A percentile compares a stretch with the other conserved stretches of the same genome.
phyloP scores from a whole-genome alignment of 2,888 invertebrate genomes.

The Hermodice carunculata region DNA sequence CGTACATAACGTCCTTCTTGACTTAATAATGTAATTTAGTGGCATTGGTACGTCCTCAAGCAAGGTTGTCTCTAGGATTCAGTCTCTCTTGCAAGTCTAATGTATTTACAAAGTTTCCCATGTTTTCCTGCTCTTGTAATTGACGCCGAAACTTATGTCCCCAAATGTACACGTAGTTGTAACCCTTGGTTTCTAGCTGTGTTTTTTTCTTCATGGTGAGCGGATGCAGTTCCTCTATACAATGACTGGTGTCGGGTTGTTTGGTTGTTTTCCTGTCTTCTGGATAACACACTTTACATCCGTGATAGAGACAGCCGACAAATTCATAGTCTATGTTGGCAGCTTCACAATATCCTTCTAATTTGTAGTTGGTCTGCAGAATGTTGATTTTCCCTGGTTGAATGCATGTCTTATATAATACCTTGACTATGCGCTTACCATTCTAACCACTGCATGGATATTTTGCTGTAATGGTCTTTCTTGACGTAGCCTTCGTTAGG shows the following conservation, averaged over 20 bases:
- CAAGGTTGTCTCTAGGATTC: conserved; percentile 50
- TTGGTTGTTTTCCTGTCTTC: background rate
- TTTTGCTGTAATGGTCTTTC: too few relatives aligned
- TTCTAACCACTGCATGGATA: too few relatives aligned
- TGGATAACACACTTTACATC: background rate
- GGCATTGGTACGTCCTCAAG: conserved; percentile 48
- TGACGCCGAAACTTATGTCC: background rate
- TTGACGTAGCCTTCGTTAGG: too few relatives aligned
- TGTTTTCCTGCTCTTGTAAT: background rate
- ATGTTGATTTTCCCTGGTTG: too few relatives aligned
- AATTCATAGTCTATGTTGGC: background rate
- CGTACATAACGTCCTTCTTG: too few relatives aligned
- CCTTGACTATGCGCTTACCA: too few relatives aligned
- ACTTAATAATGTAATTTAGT: conserved; percentile 46
- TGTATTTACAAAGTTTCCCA: conserved; percentile 21
- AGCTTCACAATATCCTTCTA: background rate
- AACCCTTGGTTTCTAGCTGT: background rate
- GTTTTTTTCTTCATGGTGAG: background rate
- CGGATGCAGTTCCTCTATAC: background rate
- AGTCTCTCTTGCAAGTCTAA: conserved; percentile 35
- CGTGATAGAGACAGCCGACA: background rate
- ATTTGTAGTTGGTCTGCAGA: too few relatives aligned
- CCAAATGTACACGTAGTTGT: background rate
- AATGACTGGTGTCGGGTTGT: background rate
- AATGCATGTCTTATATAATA: too few relatives aligned